Base-by-base conservation (phyloP, 2,888 invertebrate genomes). In the Eupeodes luniger region DNA sequence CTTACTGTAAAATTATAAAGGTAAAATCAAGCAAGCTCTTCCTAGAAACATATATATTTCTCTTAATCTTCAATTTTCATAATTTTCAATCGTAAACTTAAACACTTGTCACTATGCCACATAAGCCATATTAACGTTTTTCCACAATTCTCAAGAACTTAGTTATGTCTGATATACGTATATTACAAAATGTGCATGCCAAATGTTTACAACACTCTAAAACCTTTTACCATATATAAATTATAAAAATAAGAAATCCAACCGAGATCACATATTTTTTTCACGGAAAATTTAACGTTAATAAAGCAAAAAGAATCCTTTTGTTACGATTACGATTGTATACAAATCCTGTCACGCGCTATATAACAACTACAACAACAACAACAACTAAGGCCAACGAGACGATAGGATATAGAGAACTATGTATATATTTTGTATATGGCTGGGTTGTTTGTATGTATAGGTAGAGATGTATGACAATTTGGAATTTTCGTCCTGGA, bases 401-500 rank as follows among this genome's bases (percentile, higher is more conserved):
- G 12, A 14, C n/a, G 11, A 40, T 40, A 55, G 7, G 19, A 76
- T 67, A 36, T 11, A n/a, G 0, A n/a, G 0, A 64, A 16, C 40
- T 19, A 49, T 66, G 78, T 40, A 1, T 66, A 81, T 40, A 1
- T 40, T 7, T 40, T 40, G 40, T 40, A 40, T 40, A 40, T 40
- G 40, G 4, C 9, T 40, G 9, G 5, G 40, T 40, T 40, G 4
- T 40, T 7, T 76, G 51, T 69, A 77, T 9, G 4, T 59, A n/a
- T 11, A 27, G 27, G 5, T 40, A 40, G 40, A 27, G 27, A 27
- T 27, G 40, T 40, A 62, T 77, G 84, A 87, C 87, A 88, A 88
- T 84, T 88, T 76, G 84, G 80, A 67, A 85, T 69, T 88, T 85
- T 84, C 81, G 81, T 77, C 77, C 87, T 74, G 87, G 81, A 88